Conservation (phyloP, 2,888 invertebrate species). For the Lasius platythorax region DNA sequence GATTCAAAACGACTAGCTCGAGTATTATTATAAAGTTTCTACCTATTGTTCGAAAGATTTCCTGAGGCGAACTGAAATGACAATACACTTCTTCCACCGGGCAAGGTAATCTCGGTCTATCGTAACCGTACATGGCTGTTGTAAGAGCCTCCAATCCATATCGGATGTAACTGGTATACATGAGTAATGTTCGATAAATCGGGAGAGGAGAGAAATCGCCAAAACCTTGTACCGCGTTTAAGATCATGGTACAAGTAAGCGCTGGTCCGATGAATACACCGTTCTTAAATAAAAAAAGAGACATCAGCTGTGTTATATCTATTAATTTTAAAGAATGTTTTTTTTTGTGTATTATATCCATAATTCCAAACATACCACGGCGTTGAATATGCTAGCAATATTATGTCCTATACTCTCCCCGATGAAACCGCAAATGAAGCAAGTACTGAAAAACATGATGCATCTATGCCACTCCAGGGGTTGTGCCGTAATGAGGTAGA, state of each 20-base stretch:
- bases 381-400: conserved; percentile 91
- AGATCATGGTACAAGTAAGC: conserved; percentile 94
- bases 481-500: conserved; percentile 92
- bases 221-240: conserved; percentile 95
- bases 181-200: conserved; percentile 91
- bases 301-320: neutral
- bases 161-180: conserved; percentile 94
- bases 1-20: neutral
- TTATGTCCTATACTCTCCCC: conserved; percentile 93
- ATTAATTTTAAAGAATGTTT: neutral
- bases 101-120: conserved; percentile 92
- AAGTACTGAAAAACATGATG: conserved; percentile 90
- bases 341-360: neutral
- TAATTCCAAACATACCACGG: conserved; percentile 89
- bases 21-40: conserved; percentile 33
- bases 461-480: conserved; percentile 91
- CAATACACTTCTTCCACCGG: conserved; percentile 91
- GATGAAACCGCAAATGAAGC: conserved; percentile 91
- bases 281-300: conserved; percentile 88
- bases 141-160: conserved; percentile 94
- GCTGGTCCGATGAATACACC: conserved; percentile 96
- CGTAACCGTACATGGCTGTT: conserved; percentile 92
- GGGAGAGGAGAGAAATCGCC: conserved; percentile 91
- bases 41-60: conserved; percentile 92
- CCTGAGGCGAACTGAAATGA: conserved; percentile 91